Evolutionary conservation across 1,140 invertebrate species (phyloP).

Genomic region (Meloidogyne exigua): DNA sequence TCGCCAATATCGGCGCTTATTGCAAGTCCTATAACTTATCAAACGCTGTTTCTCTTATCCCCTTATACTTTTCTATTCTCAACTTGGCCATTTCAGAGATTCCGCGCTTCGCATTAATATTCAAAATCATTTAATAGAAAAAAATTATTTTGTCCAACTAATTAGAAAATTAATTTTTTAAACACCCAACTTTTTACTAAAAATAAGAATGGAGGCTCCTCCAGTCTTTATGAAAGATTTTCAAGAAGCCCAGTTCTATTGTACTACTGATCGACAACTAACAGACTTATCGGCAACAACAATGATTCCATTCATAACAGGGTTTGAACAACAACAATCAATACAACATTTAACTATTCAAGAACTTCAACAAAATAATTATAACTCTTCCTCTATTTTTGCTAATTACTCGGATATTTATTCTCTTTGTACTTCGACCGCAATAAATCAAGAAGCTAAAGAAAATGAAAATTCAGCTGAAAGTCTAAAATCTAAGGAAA

Average conservation of each 20-base stretch:
- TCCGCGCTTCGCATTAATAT: neutral
- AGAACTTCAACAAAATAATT: neutral
- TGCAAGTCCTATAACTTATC: neutral
- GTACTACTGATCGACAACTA: neutral
- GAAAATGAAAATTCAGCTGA: neutral
- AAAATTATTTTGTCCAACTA: too few species aligned
- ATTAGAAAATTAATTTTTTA: too few species aligned
- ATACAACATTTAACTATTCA: neutral
- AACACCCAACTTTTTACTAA: too few species aligned
- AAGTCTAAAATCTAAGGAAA: neutral
- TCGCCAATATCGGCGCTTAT: neutral
- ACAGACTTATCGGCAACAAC: neutral
- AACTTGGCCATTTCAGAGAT: neutral
- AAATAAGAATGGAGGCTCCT: neutral
- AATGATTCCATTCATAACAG: neutral
- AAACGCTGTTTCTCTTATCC: neutral
- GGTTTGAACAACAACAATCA: neutral
- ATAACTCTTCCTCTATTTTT: neutral
- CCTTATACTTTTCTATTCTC: neutral
- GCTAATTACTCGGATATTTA: slow-evolving; percentile 5
- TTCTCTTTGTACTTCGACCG: neutral
- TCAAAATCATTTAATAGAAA: too few species aligned
- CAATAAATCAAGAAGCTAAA: neutral
- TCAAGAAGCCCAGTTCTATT: neutral
- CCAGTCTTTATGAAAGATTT: slow-evolving; percentile 5